These are phyloP conservation scores for Tonatia bakeri DNA, from an alignment of 2,113 vertebrate genomes.

Conservation along the genomic window DNA sequence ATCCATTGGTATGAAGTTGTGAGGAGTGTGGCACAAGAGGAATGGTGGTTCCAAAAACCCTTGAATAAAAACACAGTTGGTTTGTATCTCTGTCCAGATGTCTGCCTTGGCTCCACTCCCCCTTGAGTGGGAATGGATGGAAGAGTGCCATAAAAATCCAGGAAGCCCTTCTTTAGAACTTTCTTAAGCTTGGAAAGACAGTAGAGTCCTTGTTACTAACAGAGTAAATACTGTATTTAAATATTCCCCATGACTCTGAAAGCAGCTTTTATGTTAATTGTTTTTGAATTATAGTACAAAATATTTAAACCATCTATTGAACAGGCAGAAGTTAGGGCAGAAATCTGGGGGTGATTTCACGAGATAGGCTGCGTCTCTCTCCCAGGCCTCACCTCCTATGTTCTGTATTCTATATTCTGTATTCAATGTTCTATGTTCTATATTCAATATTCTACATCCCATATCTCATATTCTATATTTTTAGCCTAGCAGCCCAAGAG, in stretches of 20 bases:
- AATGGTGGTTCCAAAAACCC: neutral
- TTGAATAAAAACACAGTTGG: neutral
- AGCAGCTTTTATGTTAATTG: neutral
- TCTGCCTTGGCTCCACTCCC: neutral
- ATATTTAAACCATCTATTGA: neutral
- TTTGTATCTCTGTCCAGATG: neutral
- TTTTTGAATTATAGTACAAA: neutral
- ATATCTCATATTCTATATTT: neutral
- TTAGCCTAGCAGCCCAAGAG: fast-evolving
- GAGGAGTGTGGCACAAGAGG: neutral
- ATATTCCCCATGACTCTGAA: neutral
- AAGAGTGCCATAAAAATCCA: neutral
- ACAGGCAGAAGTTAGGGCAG: neutral
- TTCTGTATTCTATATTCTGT: neutral
- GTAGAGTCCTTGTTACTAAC: neutral
- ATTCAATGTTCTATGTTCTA: neutral
- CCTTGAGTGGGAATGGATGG: neutral
- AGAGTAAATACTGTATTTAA: neutral
- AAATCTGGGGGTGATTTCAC: neutral
- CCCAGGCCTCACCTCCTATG: neutral
- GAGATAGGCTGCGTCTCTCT: neutral
- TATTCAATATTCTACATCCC: neutral
- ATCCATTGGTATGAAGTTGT: neutral
- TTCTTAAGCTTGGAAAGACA: neutral
- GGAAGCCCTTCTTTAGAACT: neutral